phyloP scores from a whole-genome alignment of 2,888 invertebrate species.

The Melitaea athalia region DNA sequence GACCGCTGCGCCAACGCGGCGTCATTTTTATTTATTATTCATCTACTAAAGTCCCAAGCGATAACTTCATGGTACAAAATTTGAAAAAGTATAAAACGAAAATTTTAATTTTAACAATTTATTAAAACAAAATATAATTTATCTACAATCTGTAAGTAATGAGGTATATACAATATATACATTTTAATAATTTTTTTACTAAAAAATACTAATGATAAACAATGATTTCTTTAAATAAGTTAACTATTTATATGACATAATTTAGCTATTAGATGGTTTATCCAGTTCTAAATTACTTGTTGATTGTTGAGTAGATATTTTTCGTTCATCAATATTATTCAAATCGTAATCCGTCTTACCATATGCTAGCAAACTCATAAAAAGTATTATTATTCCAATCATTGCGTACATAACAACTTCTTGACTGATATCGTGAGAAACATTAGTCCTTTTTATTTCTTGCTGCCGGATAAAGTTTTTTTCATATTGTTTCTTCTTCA shows the following conservation, averaged over 20 bases:
- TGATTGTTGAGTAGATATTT: conserved; percentile 17
- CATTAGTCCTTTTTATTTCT: conserved; percentile 43
- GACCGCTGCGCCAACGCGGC: too few relatives aligned
- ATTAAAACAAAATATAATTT: conserved; percentile 33
- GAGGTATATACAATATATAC: conserved; percentile 60
- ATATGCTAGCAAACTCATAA: conserved; percentile 51
- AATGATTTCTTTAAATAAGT: not conserved
- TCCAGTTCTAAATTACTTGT: conserved; percentile 8
- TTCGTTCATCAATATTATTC: conserved; percentile 38
- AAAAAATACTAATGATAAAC: not conserved
- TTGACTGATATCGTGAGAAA: conserved; percentile 46
- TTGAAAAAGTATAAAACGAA: not conserved
- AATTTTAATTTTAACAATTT: conserved; percentile 11
- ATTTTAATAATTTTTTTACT: conserved; percentile 34
- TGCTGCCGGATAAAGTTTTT: conserved; percentile 52
- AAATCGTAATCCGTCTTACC: conserved; percentile 62
- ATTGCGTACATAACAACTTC: conserved; percentile 56
- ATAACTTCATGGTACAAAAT: too few relatives aligned
- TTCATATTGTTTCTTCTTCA: conserved; percentile 57
- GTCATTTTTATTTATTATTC: conserved; percentile 9
- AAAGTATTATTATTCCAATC: conserved; percentile 49
- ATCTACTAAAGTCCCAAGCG: not conserved
- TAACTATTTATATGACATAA: not conserved
- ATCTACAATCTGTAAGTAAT: conserved; percentile 40
- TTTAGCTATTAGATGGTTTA: conserved; percentile 9